A percentile compares a stretch with the other conserved stretches of the same genome.
phyloP scores from a whole-genome alignment of 2,113 vertebrate genomes.

The Gila orcuttii region DNA sequence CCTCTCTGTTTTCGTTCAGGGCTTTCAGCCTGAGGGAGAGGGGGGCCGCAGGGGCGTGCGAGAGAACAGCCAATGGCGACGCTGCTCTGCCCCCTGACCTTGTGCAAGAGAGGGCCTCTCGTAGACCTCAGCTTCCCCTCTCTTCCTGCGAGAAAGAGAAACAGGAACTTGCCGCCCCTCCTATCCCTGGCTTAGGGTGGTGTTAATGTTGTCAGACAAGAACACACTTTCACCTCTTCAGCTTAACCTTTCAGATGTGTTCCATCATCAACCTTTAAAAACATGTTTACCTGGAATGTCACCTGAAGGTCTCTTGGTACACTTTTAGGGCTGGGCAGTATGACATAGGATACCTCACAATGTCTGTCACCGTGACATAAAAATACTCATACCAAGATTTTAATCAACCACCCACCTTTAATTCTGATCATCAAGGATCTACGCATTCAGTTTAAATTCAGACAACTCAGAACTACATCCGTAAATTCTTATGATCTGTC shows the following conservation, averaged over 20 bases:
- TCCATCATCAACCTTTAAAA: neutral
- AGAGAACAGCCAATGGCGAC: constrained; percentile 60
- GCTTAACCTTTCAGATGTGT: neutral
- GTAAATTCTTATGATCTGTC: neutral
- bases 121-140: constrained; percentile 39
- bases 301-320: neutral
- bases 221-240: constrained; percentile 6
- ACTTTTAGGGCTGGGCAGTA: neutral
- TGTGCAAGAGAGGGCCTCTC: constrained; percentile 60
- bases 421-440: neutral
- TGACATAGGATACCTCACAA: neutral
- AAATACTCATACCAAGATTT: neutral
- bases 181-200: constrained; percentile 6
- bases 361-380: neutral
- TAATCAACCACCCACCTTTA: neutral
- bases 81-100: constrained; percentile 57
- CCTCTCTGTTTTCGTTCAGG: constrained; percentile 47
- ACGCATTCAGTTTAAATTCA: neutral
- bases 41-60: constrained; percentile 52
- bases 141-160: constrained; percentile 7
- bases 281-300: neutral
- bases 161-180: constrained; percentile 36
- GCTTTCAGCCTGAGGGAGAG: constrained; percentile 31
- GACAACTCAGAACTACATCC: neutral
- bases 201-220: constrained; percentile 38